phyloP scores from a whole-genome alignment of 1,140 invertebrate species.

The Eciton burchellii region DNA sequence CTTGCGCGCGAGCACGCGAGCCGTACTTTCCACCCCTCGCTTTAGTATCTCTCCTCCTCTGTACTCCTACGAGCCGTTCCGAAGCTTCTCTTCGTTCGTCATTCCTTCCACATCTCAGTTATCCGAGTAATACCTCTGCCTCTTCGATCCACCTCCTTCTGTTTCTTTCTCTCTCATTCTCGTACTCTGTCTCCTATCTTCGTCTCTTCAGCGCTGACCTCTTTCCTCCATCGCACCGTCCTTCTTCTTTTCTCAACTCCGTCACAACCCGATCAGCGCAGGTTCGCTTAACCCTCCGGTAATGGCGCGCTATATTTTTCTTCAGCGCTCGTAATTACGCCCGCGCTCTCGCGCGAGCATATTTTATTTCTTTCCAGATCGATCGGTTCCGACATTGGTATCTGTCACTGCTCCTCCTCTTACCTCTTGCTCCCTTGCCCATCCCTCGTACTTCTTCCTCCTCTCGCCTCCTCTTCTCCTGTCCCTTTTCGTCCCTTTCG shows the following conservation, averaged over 20 bases:
- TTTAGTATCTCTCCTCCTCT: conserved; percentile 20
- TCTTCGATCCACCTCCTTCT: conserved; percentile 32
- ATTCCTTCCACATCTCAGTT: conserved; percentile 79
- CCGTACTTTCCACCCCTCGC: conserved; percentile 57
- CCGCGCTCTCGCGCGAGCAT: conserved; percentile 65
- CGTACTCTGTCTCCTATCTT: conserved; percentile 6
- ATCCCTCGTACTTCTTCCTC: neutral
- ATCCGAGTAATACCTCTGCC: conserved; percentile 75
- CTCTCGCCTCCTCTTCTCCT: neutral
- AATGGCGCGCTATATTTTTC: conserved; percentile 78
- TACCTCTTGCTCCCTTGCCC: neutral
- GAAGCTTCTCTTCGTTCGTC: conserved; percentile 71
- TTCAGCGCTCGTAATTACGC: conserved; percentile 75
- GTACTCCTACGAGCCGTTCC: conserved; percentile 32
- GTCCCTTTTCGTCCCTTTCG: neutral
- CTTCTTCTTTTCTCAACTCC: conserved; percentile 34
- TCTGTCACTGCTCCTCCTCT: conserved; percentile 64
- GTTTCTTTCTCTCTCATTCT: conserved; percentile 11
- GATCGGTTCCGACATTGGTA: conserved; percentile 68
- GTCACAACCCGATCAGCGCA: conserved; percentile 55
- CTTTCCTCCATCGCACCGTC: conserved; percentile 22
- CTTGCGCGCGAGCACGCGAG: conserved; percentile 75
- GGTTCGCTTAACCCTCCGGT: conserved; percentile 69
- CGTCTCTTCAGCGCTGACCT: conserved; percentile 41
- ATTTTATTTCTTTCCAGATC: conserved; percentile 73